phyloP scores from a whole-genome alignment of 2,797 vertebrate genomes.

The Galago senegalensis region DNA sequence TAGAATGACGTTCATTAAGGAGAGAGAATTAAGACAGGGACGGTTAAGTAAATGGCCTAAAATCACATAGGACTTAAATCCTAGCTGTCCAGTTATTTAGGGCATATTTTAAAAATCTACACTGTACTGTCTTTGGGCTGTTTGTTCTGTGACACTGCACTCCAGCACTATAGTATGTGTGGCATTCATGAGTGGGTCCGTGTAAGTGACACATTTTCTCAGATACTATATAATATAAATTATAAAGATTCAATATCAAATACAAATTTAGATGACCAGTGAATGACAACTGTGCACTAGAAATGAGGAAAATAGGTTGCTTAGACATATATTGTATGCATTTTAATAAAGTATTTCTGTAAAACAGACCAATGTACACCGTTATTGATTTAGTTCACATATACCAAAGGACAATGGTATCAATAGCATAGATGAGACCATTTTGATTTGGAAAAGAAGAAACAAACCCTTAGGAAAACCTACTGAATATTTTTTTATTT shows the following conservation, averaged over 20 bases:
- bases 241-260: not conserved
- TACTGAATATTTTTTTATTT: conserved; percentile 26
- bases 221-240: not conserved
- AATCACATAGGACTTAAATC: not conserved
- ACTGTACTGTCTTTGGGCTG: not conserved
- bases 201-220: not conserved
- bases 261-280: not conserved
- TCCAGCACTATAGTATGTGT: not conserved
- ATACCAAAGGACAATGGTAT: not conserved
- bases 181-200: not conserved
- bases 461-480: not conserved
- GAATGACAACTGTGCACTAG: not conserved
- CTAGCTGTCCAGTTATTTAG: not conserved
- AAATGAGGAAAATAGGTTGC: not conserved
- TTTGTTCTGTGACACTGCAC: not conserved
- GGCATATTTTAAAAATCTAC: not conserved
- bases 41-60: not conserved
- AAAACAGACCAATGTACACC: not conserved
- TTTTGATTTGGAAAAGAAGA: not conserved
- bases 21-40: not conserved
- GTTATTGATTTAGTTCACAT: not conserved
- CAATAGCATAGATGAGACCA: not conserved
- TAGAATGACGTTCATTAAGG: not conserved
- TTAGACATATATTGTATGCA: not conserved
- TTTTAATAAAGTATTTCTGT: not conserved